These are phyloP conservation scores for Leptopilina syphax DNA, from an alignment of 2,888 invertebrate genomes.

Conservation along the genomic window DNA sequence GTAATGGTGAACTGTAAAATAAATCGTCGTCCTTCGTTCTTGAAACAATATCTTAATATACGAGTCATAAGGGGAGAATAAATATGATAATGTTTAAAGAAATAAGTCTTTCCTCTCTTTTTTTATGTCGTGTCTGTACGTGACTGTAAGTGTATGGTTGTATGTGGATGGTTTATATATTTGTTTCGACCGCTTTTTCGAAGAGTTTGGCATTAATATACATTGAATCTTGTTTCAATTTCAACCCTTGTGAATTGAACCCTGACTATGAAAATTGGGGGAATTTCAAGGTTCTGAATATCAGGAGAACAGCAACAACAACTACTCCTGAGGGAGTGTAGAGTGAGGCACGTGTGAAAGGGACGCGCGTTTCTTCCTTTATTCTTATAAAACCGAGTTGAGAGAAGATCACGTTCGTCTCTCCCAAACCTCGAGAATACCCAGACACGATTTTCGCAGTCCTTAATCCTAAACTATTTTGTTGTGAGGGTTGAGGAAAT, in stretches of 20 bases:
- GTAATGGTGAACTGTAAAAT: too few species aligned
- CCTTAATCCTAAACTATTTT: conserved; percentile 19
- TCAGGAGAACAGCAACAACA: conserved; percentile 41
- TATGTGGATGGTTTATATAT: conserved; percentile 11
- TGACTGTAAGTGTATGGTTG: too few species aligned
- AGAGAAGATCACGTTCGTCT: conserved; percentile 41
- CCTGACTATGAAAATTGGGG: conserved; percentile 47
- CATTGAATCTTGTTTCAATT: conserved; percentile 44
- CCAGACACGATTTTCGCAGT: conserved; percentile 30
- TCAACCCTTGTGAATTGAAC: conserved; percentile 49
- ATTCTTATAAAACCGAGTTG: conserved; percentile 42
- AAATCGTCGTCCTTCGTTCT: too few species aligned
- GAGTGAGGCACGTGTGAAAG: conserved; percentile 46
- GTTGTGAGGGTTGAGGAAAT: conserved; percentile 25
- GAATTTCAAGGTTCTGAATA: conserved; percentile 57
- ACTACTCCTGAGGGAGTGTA: conserved; percentile 54
- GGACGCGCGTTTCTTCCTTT: conserved; percentile 36
- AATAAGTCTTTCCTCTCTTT: conserved; percentile 16
- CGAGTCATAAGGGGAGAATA: neutral
- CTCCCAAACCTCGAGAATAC: conserved; percentile 39
- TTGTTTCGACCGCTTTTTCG: conserved; percentile 10
- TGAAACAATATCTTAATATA: neutral
- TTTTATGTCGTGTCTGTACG: too few species aligned
- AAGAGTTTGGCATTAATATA: conserved; percentile 26
- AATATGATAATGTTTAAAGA: too few species aligned